Evolutionary conservation across 2,797 vertebrate species (phyloP).

Genomic region (Halcyon badia): DNA sequence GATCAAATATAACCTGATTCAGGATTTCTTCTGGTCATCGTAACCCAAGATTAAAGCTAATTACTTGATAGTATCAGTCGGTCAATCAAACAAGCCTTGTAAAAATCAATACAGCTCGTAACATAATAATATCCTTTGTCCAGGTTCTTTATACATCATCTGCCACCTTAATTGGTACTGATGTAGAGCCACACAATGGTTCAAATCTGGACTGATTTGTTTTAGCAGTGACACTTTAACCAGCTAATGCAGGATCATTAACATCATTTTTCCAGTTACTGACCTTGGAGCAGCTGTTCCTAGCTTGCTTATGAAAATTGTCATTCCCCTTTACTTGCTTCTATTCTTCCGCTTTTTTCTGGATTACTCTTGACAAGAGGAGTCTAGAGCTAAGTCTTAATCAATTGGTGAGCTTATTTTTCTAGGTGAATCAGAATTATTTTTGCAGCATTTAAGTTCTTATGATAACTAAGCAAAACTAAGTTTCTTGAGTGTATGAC

Average conservation of each 20-base stretch:
- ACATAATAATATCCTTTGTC: slow-evolving; percentile 73
- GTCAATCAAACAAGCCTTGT: slow-evolving; percentile 71
- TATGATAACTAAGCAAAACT: slow-evolving; percentile 9
- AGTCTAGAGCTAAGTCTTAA: slow-evolving; percentile 10
- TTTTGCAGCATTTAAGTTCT: slow-evolving; percentile 5
- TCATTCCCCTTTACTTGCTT: slow-evolving; percentile 13
- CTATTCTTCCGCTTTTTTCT: slow-evolving; percentile 8
- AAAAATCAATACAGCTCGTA: slow-evolving; percentile 62
- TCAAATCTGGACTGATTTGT: slow-evolving; percentile 60
- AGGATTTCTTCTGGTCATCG: slow-evolving; percentile 52
- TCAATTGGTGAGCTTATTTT: not conserved
- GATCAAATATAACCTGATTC: slow-evolving; percentile 55
- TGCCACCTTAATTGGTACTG: slow-evolving; percentile 66
- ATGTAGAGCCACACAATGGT: slow-evolving; percentile 49
- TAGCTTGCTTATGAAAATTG: slow-evolving; percentile 58
- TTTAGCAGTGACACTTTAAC: slow-evolving; percentile 57
- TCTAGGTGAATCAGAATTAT: not conserved
- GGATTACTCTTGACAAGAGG: slow-evolving; percentile 14
- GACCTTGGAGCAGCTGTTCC: slow-evolving; percentile 60
- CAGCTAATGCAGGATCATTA: slow-evolving; percentile 57
- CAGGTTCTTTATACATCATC: slow-evolving; percentile 59
- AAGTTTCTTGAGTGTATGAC: slow-evolving; percentile 11
- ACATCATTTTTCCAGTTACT: slow-evolving; percentile 50
- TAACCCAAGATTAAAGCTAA: slow-evolving; percentile 63
- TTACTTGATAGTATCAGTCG: slow-evolving; percentile 69